Evolutionary conservation across 1,140 invertebrate species (phyloP), one percentile per base, ranked within the genome.

Genomic region (Ylistrum balloti): DNA sequence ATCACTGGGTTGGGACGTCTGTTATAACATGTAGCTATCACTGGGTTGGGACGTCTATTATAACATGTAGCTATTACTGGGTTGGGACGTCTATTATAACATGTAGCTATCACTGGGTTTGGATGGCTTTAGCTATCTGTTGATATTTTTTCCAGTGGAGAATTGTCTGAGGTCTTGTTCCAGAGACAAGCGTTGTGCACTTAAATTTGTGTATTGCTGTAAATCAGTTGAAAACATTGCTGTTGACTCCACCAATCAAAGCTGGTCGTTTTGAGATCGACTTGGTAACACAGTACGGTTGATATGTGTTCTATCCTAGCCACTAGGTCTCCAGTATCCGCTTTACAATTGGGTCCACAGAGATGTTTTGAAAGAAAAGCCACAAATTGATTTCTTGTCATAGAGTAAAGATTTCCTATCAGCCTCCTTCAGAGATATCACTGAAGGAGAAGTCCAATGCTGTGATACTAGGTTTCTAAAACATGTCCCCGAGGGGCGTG

Each of bases 361-460:
- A 74, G 56, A 74, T 22, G 56, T 9, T 74, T 74, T 28, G 56
- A 74, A 74, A 74, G 56, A 74, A 74, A 74, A 74, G 56, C 56
- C n/a, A 74, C 56, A 74, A 74, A 74, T 74, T 74, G 56, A 74
- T 74, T 74, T 74, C 56, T 74, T 74, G 56, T 74, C 56, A 74
- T 74, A 74, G 56, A 74, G 56, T 74, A 74, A 74, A 74, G 56
- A 74, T 74, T 74, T 74, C 56, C 56, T 11, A 74, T 74, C 56
- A 74, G 0, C 56, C 56, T 28, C 56, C n/a, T 74, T 74, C n/a
- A 74, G 56, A 74, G n/a, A 28, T 74, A n/a, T n/a, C 28, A 28
- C 56, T 28, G n/a, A 28, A n/a, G 56, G 56, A 74, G n/a, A 74
- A 74, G n/a, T 74, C 56, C 56, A 7, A 5, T n/a, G 56, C 56